Percentiles rank a stretch among this genome's conserved stretches.
phyloP scores from a whole-genome alignment of 2,888 invertebrate genomes.

The Subacronicta megacephala region DNA sequence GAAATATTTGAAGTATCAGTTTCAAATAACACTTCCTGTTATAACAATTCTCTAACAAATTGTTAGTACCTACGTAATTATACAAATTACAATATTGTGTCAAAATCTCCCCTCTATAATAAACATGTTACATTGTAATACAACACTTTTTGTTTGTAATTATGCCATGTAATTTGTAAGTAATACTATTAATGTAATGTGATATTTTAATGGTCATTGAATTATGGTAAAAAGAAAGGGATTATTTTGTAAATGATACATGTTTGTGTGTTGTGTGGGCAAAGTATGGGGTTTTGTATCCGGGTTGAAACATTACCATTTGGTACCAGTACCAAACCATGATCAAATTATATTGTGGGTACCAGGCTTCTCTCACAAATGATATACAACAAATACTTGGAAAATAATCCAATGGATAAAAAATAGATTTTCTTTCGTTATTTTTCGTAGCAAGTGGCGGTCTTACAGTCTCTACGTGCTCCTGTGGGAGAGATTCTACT shows the following conservation, averaged over 20 bases:
- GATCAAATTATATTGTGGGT: too few species aligned
- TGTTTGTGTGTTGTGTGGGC: constrained; percentile 27
- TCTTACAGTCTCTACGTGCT: too few species aligned
- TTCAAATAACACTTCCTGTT: constrained; percentile 60
- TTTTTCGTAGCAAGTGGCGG: too few species aligned
- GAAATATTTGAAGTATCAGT: constrained; percentile 53
- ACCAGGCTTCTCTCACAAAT: too few species aligned
- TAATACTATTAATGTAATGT: constrained; percentile 28
- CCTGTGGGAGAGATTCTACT: too few species aligned
- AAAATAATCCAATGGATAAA: too few species aligned
- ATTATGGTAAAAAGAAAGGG: constrained; percentile 21
- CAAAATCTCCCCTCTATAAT: constrained; percentile 22
- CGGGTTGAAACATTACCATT: constrained; percentile 10
- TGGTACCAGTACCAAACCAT: too few species aligned
- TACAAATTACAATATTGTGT: constrained; percentile 43
- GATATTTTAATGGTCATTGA: constrained; percentile 45
- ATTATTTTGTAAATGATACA: constrained; percentile 37
- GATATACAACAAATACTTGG: too few species aligned
- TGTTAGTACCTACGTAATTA: constrained; percentile 48
- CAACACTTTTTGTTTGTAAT: constrained; percentile 48
- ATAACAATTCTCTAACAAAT: constrained; percentile 20
- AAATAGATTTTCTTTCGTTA: too few species aligned
- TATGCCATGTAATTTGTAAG: constrained; percentile 24
- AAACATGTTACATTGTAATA: constrained; percentile 43
- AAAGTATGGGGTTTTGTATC: constrained; percentile 29